These are phyloP conservation scores for Eonycteris spelaea DNA, from an alignment of 2,113 vertebrate genomes.

Conservation along the genomic window DNA sequence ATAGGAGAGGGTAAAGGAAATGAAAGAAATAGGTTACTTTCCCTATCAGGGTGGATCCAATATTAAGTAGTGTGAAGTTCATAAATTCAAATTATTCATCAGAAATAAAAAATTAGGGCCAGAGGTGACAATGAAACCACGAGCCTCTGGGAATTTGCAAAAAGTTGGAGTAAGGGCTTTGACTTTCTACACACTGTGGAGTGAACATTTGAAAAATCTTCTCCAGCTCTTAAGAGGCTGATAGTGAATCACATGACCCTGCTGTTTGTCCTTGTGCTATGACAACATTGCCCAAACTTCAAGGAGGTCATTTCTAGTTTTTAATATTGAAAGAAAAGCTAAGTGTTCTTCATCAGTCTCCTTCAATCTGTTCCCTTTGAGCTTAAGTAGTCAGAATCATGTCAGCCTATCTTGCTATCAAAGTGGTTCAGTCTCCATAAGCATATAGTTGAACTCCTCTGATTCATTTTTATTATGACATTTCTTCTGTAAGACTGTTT, in stretches of 20 bases:
- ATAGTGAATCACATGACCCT: neutral
- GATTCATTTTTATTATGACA: neutral
- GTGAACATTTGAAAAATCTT: neutral
- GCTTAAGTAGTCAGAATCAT: neutral
- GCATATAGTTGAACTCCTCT: neutral
- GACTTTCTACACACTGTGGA: neutral
- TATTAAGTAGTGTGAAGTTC: neutral
- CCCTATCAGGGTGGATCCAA: neutral
- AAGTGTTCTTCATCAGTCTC: neutral
- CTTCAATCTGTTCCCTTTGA: neutral
- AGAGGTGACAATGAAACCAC: neutral
- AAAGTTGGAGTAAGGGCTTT: neutral
- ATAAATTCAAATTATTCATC: neutral
- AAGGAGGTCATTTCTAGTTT: neutral
- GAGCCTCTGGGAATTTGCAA: neutral
- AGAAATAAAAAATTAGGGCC: neutral
- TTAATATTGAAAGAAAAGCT: neutral
- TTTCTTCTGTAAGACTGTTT: neutral
- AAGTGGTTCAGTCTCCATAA: neutral
- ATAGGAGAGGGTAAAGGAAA: neutral
- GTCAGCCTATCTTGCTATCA: neutral
- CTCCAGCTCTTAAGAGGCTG: neutral
- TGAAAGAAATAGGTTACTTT: neutral
- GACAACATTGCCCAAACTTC: neutral
- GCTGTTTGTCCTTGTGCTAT: neutral